Percentiles rank a stretch among this genome's conserved stretches.
Evolutionary conservation across 2,888 invertebrate genomes (phyloP).

Genomic region (Erynnis tages): DNA sequence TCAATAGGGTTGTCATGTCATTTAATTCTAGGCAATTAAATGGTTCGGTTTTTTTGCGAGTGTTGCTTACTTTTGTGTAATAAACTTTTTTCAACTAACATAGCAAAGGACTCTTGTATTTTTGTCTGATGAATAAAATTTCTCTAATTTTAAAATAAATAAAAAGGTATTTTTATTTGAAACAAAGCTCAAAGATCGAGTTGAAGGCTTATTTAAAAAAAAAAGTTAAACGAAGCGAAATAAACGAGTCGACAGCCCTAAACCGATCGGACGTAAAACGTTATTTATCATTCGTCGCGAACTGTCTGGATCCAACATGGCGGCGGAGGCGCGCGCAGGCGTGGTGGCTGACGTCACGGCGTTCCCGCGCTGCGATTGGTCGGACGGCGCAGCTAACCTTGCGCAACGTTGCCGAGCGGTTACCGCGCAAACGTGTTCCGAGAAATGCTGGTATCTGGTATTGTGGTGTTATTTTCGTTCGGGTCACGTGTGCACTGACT

Average conservation of each 20-base stretch:
- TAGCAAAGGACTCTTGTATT: no score
- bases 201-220: no score
- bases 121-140: no score
- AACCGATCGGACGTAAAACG: constrained; percentile 37
- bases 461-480: constrained; percentile 61
- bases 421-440: constrained; percentile 49
- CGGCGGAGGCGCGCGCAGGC: constrained; percentile 79
- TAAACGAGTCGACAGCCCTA: constrained; percentile 27
- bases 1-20: background rate
- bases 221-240: background rate
- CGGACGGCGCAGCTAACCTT: constrained; percentile 61
- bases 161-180: no score
- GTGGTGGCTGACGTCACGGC: constrained; percentile 76
- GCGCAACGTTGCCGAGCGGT: constrained; percentile 73
- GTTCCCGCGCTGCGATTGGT: constrained; percentile 57
- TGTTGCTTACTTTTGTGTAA: no score
- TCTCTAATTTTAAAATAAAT: no score
- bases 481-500: constrained; percentile 35
- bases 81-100: no score
- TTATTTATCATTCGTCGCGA: constrained; percentile 45
- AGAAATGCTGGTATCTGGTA: constrained; percentile 58
- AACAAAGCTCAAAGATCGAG: no score
- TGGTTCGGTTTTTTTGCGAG: no score
- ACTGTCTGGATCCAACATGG: constrained; percentile 57
- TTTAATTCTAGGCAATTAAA: no score